A percentile compares a stretch with the other conserved stretches of the same genome.
Evolutionary conservation across 2,888 invertebrate genomes (phyloP).

Genomic region (Nineta flava): DNA sequence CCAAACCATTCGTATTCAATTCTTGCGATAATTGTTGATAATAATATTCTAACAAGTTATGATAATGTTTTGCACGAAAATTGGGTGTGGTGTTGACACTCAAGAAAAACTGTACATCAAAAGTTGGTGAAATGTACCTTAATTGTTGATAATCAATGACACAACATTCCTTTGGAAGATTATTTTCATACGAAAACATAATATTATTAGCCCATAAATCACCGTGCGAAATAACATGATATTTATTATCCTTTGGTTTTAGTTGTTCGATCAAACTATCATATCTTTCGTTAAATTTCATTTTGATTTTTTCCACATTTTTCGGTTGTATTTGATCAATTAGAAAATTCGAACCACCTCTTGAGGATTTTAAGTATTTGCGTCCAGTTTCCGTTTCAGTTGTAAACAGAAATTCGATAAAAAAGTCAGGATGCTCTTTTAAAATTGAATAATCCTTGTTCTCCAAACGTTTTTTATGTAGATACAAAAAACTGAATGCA

Average conservation of each 20-base stretch:
- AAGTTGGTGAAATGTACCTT: neutral
- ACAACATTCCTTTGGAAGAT: neutral
- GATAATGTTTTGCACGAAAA: neutral
- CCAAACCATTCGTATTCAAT: neutral
- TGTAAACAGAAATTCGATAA: neutral
- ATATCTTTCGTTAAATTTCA: neutral
- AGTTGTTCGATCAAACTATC: neutral
- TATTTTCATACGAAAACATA: neutral
- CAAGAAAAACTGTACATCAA: neutral
- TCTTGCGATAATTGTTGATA: neutral
- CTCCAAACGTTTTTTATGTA: neutral
- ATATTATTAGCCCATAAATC: neutral
- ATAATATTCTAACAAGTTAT: neutral
- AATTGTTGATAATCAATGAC: neutral
- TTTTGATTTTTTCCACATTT: neutral
- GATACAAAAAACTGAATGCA: neutral
- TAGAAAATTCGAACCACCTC: neutral
- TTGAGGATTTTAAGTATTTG: neutral
- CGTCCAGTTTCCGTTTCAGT: too few species aligned
- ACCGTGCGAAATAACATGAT: neutral
- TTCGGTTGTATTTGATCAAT: neutral
- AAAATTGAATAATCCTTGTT: neutral
- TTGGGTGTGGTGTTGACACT: neutral
- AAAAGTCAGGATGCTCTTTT: neutral
- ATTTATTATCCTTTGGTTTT: neutral